Percentiles rank a stretch among this genome's conserved stretches.
phyloP scores from a whole-genome alignment of 1,140 invertebrate species.

The Sesamia nonagrioides region DNA sequence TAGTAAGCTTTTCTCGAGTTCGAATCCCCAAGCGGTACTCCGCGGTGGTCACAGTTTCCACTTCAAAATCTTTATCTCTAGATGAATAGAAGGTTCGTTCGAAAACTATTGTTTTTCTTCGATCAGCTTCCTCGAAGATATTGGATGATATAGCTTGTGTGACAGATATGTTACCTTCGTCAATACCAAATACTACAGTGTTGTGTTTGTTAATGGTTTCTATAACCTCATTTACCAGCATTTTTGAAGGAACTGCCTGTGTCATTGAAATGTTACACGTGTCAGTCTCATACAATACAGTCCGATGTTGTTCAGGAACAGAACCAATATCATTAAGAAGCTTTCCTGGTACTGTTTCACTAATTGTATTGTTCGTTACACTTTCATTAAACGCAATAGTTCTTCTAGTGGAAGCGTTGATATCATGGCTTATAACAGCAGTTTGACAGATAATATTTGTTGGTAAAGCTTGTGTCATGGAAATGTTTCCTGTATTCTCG shows the following conservation, averaged over 20 bases:
- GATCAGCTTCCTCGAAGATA: background rate
- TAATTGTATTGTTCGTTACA: background rate
- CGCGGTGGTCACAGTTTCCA: background rate
- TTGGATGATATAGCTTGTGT: slow-evolving; percentile 15
- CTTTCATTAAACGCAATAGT: background rate
- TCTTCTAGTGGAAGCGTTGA: background rate
- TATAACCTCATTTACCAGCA: background rate
- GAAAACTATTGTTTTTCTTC: slow-evolving; percentile 49
- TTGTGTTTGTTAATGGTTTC: background rate
- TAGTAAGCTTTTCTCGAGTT: background rate
- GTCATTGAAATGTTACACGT: slow-evolving; percentile 62
- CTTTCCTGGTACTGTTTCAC: slow-evolving; percentile 53
- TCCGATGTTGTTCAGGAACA: slow-evolving; percentile 46
- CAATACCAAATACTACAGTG: slow-evolving; percentile 31
- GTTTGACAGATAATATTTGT: slow-evolving; percentile 54
- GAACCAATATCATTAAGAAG: slow-evolving; percentile 37
- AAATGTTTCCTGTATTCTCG: slow-evolving; percentile 61
- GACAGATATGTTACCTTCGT: background rate
- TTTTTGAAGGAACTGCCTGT: slow-evolving; percentile 51
- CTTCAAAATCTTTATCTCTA: background rate
- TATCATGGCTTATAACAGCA: background rate
- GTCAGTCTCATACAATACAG: slow-evolving; percentile 55
- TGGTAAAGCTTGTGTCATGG: slow-evolving; percentile 65
- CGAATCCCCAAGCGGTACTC: background rate
- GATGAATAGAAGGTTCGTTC: slow-evolving; percentile 35